A percentile compares a stretch with the other conserved stretches of the same genome.
Conservation (phyloP, 2,113 vertebrate genomes). For the Alouatta palliata region DNA sequence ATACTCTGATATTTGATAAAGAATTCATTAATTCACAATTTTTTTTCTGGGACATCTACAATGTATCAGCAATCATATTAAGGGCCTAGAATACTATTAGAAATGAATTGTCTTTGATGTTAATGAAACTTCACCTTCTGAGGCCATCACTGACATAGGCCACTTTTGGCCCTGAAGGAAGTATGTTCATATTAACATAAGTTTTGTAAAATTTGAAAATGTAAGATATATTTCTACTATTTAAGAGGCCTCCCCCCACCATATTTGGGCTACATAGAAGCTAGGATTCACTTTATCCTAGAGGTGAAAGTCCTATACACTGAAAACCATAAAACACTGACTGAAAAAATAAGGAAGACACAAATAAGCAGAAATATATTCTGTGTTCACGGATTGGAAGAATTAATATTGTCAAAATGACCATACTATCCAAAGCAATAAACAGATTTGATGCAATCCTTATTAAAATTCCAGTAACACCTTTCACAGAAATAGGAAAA, state of each 20-base stretch:
- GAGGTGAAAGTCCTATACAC: neutral
- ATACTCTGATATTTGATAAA: conserved; percentile 2
- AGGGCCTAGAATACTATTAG: neutral
- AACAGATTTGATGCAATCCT: neutral
- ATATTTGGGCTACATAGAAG: neutral
- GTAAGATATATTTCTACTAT: neutral
- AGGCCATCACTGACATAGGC: neutral
- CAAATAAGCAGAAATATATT: neutral
- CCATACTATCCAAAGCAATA: neutral
- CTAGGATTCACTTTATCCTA: neutral
- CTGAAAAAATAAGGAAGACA: neutral
- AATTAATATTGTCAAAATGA: neutral
- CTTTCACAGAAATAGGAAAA: neutral
- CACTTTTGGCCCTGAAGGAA: neutral
- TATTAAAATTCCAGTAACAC: neutral
- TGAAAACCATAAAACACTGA: neutral
- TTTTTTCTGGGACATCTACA: neutral
- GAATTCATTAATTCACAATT: conserved; percentile 33
- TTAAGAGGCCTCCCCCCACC: neutral
- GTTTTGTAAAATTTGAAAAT: conserved; percentile 4
- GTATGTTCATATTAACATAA: neutral
- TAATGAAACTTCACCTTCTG: neutral
- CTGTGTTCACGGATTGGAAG: neutral
- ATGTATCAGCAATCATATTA: neutral
- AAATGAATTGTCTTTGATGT: neutral